phyloP scores from a whole-genome alignment of 2,797 vertebrate genomes.

The Phrynocephalus vlangalii region DNA sequence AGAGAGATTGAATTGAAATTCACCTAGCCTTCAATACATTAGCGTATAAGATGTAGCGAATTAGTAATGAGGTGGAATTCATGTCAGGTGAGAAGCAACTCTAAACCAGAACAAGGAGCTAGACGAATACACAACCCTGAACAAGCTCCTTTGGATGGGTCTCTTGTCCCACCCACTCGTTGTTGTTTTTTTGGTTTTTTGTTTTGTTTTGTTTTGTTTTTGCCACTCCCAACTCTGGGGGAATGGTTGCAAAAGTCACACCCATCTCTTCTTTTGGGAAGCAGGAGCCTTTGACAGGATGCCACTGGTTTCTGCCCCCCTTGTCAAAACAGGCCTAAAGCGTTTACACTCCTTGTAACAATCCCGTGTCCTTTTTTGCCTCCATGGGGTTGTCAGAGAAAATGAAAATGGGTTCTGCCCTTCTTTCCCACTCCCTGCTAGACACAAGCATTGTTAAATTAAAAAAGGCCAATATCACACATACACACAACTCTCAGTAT shows the following conservation, averaged over 20 bases:
- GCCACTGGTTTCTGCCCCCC: fast-evolving
- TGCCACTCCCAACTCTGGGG: background rate
- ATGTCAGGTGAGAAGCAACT: too few species aligned
- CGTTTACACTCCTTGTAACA: conserved; percentile 59
- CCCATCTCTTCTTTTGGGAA: background rate
- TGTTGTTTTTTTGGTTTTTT: too few species aligned
- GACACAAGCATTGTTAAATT: conserved; percentile 67
- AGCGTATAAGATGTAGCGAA: background rate
- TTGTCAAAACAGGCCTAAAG: background rate
- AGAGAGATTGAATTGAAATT: too few species aligned
- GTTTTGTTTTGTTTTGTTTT: background rate
- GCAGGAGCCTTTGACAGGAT: conserved; percentile 8
- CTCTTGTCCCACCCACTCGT: background rate
- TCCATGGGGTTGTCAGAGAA: conserved; percentile 60
- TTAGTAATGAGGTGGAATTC: background rate
- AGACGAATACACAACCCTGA: background rate
- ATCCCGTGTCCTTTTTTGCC: conserved; percentile 59
- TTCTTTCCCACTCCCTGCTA: conserved; percentile 54
- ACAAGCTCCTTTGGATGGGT: background rate
- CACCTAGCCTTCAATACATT: background rate
- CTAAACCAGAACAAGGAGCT: background rate
- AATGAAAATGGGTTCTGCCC: conserved; percentile 45
- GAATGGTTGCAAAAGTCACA: background rate
- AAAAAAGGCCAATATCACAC: conserved; percentile 76
- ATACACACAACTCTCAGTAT: conserved; percentile 28